phyloP scores from a whole-genome alignment of 2,888 invertebrate species.

The Sicus ferrugineus region DNA sequence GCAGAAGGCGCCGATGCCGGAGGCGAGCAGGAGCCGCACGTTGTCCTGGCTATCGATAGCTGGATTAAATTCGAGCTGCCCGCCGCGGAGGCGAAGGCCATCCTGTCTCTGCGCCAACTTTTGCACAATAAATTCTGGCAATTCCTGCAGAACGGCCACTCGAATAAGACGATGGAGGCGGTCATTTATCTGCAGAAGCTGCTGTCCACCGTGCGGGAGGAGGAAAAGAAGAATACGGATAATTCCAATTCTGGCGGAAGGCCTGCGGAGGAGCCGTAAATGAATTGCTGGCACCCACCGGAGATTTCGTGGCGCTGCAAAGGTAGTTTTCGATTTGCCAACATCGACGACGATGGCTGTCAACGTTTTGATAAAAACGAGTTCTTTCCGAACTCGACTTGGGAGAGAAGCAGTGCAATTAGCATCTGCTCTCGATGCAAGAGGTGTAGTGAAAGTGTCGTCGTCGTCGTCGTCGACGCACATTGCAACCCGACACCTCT shows the following conservation, averaged over 20 bases:
- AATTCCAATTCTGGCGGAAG: background rate
- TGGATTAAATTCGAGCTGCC: conserved; percentile 78
- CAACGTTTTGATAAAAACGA: too few relatives aligned
- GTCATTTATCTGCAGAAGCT: conserved; percentile 44
- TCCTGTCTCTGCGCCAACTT: conserved; percentile 44
- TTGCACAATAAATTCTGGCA: conserved; percentile 47
- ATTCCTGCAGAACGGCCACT: conserved; percentile 47
- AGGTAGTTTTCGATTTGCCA: background rate
- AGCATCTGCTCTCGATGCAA: too few relatives aligned
- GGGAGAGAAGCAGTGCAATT: too few relatives aligned
- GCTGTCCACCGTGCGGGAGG: conserved; percentile 31
- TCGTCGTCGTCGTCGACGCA: too few relatives aligned
- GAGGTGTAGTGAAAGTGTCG: too few relatives aligned
- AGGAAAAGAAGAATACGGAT: conserved; percentile 4
- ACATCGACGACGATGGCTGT: background rate
- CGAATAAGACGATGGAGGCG: conserved; percentile 41
- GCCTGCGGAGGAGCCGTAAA: background rate
- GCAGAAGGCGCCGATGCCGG: conserved; percentile 55
- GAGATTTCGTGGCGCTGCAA: background rate
- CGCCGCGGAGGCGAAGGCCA: conserved; percentile 66
- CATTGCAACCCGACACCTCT: too few relatives aligned
- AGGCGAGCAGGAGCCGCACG: too few relatives aligned
- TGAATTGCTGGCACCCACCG: background rate
- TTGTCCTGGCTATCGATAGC: conserved; percentile 72
- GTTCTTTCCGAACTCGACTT: too few relatives aligned